A percentile compares a stretch with the other conserved stretches of the same genome.
phyloP scores from a whole-genome alignment of 2,797 vertebrate genomes.

The Diglossa cyanea region DNA sequence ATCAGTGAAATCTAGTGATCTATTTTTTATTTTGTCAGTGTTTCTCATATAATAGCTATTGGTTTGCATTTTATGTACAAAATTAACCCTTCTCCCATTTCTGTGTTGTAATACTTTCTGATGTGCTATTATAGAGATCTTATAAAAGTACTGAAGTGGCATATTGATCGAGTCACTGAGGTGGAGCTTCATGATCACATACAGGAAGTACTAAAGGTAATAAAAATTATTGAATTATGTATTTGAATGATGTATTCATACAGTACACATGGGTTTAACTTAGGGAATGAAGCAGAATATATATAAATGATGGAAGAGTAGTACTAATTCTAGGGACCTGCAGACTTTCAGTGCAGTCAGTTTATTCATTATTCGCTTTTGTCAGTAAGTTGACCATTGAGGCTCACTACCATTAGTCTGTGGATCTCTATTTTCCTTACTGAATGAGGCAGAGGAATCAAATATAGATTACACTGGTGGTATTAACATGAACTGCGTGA shows the following conservation, averaged over 20 bases:
- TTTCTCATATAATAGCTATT: not conserved
- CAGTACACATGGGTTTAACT: not conserved
- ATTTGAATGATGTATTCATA: not conserved
- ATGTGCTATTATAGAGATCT: slow-evolving; percentile 84
- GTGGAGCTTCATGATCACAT: slow-evolving; percentile 95
- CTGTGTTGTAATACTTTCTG: not conserved
- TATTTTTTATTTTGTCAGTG: not conserved
- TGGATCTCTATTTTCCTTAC: not conserved
- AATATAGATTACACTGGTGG: not conserved
- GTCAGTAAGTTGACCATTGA: not conserved
- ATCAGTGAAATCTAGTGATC: not conserved
- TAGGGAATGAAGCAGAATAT: not conserved
- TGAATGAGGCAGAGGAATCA: not conserved
- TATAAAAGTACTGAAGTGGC: slow-evolving; percentile 98
- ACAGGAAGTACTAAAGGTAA: slow-evolving; percentile 96
- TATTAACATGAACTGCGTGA: not conserved
- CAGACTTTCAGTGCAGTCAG: not conserved
- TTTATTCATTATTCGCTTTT: not conserved
- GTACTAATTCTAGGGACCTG: not conserved
- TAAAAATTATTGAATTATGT: not conserved
- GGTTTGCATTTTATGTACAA: not conserved
- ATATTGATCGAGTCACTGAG: slow-evolving; percentile 95
- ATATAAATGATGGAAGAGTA: not conserved
- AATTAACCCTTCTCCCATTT: not conserved
- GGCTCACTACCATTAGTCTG: not conserved